Conservation (phyloP, 2,888 invertebrate genomes). For the Dasysyrphus albostriatus region DNA sequence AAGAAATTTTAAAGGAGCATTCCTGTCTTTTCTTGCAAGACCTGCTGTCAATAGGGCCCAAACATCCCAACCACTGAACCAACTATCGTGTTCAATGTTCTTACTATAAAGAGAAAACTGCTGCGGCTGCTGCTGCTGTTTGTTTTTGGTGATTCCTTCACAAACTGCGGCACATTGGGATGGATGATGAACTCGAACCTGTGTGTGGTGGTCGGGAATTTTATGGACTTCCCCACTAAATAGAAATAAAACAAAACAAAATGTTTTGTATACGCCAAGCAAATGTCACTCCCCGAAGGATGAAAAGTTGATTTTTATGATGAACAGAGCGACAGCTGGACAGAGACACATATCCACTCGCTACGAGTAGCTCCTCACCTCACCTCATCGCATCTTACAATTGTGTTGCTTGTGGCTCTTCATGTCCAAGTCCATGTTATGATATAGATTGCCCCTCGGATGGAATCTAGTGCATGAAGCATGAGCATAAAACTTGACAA, state of each 20-base stretch:
- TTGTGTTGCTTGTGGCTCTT: constrained; percentile 13
- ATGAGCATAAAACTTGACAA: constrained; percentile 75
- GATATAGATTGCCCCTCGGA: constrained; percentile 68
- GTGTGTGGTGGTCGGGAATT: constrained; percentile 55
- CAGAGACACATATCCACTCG: constrained; percentile 55
- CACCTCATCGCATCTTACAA: not conserved
- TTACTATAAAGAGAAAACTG: constrained; percentile 15
- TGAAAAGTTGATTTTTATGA: constrained; percentile 76
- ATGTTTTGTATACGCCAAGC: constrained; percentile 25
- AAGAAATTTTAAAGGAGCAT: too few relatives aligned
- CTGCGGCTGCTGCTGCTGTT: constrained; percentile 17
- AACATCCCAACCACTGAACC: not conserved
- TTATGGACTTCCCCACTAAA: constrained; percentile 53
- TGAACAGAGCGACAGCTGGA: constrained; percentile 74
- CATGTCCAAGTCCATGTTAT: constrained; percentile 37
- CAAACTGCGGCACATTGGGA: constrained; percentile 5
- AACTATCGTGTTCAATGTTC: constrained; percentile 35
- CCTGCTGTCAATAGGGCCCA: constrained; percentile 21
- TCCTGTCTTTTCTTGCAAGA: constrained; percentile 9
- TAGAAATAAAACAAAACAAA: not conserved
- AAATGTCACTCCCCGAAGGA: constrained; percentile 72
- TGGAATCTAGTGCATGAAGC: constrained; percentile 74
- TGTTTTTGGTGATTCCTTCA: constrained; percentile 30
- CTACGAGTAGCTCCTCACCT: not conserved
- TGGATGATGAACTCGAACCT: constrained; percentile 64